Evolutionary conservation across 2,888 invertebrate genomes (phyloP), one percentile per base, ranked within the genome.

Genomic region (Trissolcus japonicus): DNA sequence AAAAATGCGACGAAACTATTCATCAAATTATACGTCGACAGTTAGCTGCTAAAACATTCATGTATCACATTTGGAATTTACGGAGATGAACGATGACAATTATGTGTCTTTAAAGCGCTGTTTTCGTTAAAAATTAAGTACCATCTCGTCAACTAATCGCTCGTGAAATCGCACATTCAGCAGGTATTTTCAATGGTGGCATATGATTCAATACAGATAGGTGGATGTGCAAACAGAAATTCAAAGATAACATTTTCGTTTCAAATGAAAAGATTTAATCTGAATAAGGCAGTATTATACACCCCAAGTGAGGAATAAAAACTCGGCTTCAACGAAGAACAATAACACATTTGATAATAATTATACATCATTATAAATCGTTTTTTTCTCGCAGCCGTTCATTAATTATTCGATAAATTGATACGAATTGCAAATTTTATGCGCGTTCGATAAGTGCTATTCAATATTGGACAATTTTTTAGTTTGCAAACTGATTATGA

Each of bases 161-260:
- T 73, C 79, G 67, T 74, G 74, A 80, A 81, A 80, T 79, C 79
- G 71, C 71, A 66, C 71, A 65, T 77, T 77, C 77, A 79, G 77
- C 73, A 50, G 50, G 41, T 53, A 41, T 57, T 17, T 25, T 17
- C 16, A 53, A 67, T 67, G 29, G 63, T 14, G n/a, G 41, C 14
- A 16, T 29, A 25, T 54, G 16, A 43, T 55, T 46, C 25, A 60
- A 50, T 35, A 50, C 9, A 13, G n/a, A n/a, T 16, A 40, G 40
- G 29, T 55, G 16, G 16, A 14, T 14, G 16, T 16, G n/a, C 46
- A 16, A 46, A 16, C 6, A 46, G 46, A 46, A 46, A 46, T 46
- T 46, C 16, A 46, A 46, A 46, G 16, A 46, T 46, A 46, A 46
- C 16, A 46, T 46, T 46, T 46, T 46, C 35, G 35, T 46, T 16